Base-by-base conservation (phyloP, 2,797 vertebrate genomes). In the Myotis daubentonii region DNA sequence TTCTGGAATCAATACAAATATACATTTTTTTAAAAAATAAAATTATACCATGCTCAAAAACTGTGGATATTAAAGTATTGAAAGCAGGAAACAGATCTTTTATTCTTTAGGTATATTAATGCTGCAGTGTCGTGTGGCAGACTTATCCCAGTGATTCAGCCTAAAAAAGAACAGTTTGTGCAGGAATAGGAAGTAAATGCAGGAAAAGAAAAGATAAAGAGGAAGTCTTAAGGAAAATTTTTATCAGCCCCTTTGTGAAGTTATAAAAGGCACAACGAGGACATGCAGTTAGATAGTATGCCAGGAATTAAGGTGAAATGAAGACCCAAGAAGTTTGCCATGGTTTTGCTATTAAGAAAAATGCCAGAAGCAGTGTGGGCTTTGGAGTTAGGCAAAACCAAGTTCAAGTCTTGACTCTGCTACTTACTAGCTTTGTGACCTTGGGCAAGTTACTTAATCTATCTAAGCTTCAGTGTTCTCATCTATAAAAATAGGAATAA, bases 381-480 rank as follows among this genome's bases (percentile, higher is more conserved):
- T 81, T 92, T 96, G 51, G 84, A 87, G 22, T 80, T 72, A 71
- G 51, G 36, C 47, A 92, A 79, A 92, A 82, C 72, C 68, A 82
- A 51, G 41, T 83, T 97, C 81, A 90, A 22, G 84, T 88, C n/a
- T 49, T 68, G 38, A 76, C 57, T 94, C 51, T 85, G 36, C 71
- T 91, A 23, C 60, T 68, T 93, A 92, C 3, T 95, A 89, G 57
- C 47, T 94, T 83, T 84, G 83, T 96, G 94, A 83, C 71, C 75
- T 94, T 76, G 85, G 72, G 23, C 57, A 86, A 87, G 41, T 87
- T 94, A 72, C 87, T 93, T 83, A 91, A 80, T 94, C 78, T 91
- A 9, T 87, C n/a, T 66, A 68, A 93, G 81, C 79, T 93, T 88
- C 47, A 79, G n/a, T 93, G 90, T 85, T 95, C 87, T 93, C 51